phyloP scores from a whole-genome alignment of 2,797 vertebrate species.

The Protosalanx chinensis region DNA sequence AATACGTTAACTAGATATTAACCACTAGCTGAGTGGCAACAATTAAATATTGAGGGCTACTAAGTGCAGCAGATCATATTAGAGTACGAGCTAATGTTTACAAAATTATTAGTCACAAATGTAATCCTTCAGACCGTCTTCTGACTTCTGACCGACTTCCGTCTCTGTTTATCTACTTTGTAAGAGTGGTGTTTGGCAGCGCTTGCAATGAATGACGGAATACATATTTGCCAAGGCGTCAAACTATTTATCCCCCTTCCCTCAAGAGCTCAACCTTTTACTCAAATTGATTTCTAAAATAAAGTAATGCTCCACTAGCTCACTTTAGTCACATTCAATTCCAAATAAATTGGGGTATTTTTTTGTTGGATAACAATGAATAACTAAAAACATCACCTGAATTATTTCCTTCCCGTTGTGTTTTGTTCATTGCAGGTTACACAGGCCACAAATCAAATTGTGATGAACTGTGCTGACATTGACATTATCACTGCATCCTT shows the following conservation, averaged over 20 bases:
- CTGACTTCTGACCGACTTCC: neutral
- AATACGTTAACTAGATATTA: neutral
- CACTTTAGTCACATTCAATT: no score
- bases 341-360: no score
- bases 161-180: neutral
- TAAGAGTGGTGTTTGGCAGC: neutral
- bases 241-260: no score
- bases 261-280: no score
- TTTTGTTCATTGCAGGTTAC: conserved; percentile 79
- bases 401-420: conserved; percentile 11
- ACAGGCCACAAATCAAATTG: conserved; percentile 95
- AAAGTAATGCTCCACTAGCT: no score
- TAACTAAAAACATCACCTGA: neutral
- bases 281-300: no score
- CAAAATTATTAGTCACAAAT: conserved; percentile 60
- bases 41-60: neutral
- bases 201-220: neutral
- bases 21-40: neutral
- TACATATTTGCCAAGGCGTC: neutral
- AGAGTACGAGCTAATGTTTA: conserved; percentile 48
- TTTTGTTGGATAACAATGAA: neutral
- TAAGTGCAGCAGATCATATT: neutral
- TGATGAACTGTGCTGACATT: conserved; percentile 99
- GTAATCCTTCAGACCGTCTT: conserved; percentile 22
- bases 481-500: conserved; percentile 98